phyloP scores from a whole-genome alignment of 2,113 vertebrate genomes.

The Casuarius casuarius region DNA sequence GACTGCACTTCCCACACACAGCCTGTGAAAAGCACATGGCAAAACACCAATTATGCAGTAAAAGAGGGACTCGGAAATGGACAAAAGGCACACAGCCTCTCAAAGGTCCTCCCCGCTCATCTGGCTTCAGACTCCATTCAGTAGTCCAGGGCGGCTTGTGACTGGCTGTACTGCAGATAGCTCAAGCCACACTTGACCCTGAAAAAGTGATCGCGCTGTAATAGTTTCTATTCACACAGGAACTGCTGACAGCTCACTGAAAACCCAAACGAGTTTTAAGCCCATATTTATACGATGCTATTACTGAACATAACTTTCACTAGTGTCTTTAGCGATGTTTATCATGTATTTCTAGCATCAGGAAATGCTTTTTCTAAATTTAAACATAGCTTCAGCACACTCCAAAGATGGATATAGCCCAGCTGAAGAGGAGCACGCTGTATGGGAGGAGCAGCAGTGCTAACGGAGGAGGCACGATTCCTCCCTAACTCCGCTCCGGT shows the following conservation, averaged over 20 bases:
- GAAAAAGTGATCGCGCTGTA: background rate
- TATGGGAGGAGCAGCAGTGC: rapidly evolving
- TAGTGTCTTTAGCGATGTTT: background rate
- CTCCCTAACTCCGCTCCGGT: background rate
- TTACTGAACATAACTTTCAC: background rate
- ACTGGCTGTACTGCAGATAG: background rate
- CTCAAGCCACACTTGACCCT: background rate
- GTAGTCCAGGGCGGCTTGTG: background rate
- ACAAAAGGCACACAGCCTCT: background rate
- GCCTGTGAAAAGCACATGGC: background rate
- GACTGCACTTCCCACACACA: rapidly evolving
- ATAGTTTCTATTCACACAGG: background rate
- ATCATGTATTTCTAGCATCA: rapidly evolving
- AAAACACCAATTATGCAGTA: background rate
- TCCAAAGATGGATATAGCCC: background rate
- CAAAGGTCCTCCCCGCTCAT: rapidly evolving
- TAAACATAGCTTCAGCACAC: background rate
- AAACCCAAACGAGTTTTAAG: rapidly evolving
- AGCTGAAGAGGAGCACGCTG: background rate
- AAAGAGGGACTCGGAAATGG: background rate
- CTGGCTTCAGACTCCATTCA: rapidly evolving
- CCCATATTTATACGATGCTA: rapidly evolving
- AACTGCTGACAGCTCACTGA: background rate
- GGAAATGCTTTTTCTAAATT: background rate
- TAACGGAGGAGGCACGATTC: rapidly evolving